phyloP scores from a whole-genome alignment of 2,888 invertebrate species.

The Orthosia gothica region DNA sequence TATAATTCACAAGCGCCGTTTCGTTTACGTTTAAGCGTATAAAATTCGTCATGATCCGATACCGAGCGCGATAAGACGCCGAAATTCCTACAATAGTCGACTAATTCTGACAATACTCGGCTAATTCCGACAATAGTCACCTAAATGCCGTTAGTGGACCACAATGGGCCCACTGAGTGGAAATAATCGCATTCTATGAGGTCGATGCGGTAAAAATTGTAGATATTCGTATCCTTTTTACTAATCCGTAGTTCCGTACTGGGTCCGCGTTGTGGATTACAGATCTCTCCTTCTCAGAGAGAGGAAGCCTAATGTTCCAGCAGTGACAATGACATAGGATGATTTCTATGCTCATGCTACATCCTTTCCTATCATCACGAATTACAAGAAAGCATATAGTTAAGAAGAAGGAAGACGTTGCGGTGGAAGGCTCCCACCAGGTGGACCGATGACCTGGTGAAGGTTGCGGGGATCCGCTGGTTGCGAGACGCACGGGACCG shows the following conservation, averaged over 20 bases:
- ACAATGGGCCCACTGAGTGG: constrained; percentile 70
- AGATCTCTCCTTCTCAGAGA: too few relatives aligned
- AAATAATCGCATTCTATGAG: constrained; percentile 67
- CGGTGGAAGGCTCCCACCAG: too few relatives aligned
- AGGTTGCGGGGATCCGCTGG: too few relatives aligned
- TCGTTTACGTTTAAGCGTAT: constrained; percentile 57
- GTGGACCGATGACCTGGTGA: too few relatives aligned
- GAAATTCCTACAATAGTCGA: constrained; percentile 67
- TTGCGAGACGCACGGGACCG: too few relatives aligned
- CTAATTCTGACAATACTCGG: constrained; percentile 67
- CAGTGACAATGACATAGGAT: too few relatives aligned
- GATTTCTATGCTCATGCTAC: too few relatives aligned
- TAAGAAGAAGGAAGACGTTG: too few relatives aligned
- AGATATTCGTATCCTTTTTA: constrained; percentile 4
- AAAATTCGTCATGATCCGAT: constrained; percentile 66
- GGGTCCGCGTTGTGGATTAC: too few relatives aligned
- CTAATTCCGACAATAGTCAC: constrained; percentile 60
- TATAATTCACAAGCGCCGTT: constrained; percentile 25
- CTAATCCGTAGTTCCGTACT: too few relatives aligned
- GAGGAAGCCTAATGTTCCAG: too few relatives aligned
- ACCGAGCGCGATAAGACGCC: constrained; percentile 63
- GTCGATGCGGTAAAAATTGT: constrained; percentile 31
- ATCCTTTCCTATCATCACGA: constrained; percentile 3
- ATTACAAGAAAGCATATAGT: neutral
- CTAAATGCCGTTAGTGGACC: constrained; percentile 61